Evolutionary conservation across 1,140 invertebrate genomes (phyloP).

Genomic region (Drosophila obscura): DNA sequence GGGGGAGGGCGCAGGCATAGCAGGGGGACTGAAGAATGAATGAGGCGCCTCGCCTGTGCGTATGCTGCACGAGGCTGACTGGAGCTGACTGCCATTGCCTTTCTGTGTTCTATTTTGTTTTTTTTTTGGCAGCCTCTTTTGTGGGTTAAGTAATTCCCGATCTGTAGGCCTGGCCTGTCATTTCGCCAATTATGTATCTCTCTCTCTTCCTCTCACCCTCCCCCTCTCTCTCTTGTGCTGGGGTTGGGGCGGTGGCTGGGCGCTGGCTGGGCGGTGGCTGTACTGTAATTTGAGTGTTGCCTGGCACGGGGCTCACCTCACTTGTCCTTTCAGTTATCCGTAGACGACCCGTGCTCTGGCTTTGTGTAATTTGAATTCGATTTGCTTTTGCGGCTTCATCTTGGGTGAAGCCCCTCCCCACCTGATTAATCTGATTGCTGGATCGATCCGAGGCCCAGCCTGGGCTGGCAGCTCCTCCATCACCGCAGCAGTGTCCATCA

Average conservation of each 20-base stretch:
- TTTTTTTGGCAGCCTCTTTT: neutral
- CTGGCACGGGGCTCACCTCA: neutral
- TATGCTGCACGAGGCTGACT: constrained; percentile 1
- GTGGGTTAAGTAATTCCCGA: constrained; percentile 21
- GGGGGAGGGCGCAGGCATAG: neutral
- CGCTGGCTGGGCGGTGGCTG: neutral
- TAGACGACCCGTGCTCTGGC: neutral
- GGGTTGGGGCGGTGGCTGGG: too few relatives aligned
- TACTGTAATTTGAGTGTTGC: constrained; percentile 17
- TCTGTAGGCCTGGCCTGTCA: constrained; percentile 4
- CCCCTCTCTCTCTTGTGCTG: too few relatives aligned
- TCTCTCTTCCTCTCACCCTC: too few relatives aligned
- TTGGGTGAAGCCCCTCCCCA: too few relatives aligned
- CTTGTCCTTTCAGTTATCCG: constrained; percentile 2
- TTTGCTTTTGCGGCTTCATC: neutral
- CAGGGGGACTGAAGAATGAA: neutral
- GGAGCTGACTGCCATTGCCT: neutral
- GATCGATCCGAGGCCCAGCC: constrained; percentile 14
- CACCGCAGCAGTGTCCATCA: constrained; percentile 22
- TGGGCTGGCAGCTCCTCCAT: constrained; percentile 14
- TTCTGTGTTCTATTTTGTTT: neutral
- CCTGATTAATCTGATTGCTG: constrained; percentile 18
- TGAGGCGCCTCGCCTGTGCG: too few relatives aligned
- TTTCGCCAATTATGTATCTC: neutral
- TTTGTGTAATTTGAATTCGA: constrained; percentile 7